Conservation (phyloP, 2,113 vertebrate genomes). For the Dermatemys mawii region DNA sequence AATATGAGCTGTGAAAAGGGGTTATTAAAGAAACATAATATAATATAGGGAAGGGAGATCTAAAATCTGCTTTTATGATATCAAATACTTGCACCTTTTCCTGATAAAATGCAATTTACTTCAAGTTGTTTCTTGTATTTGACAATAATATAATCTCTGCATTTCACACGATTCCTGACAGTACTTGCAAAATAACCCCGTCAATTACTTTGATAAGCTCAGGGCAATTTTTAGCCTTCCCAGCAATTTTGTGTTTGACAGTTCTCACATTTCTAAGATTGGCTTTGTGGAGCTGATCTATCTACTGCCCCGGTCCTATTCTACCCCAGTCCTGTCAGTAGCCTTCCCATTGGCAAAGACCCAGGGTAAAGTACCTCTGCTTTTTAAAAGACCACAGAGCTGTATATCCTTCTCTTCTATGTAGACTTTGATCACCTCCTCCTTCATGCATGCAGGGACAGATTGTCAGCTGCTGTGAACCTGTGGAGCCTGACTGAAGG, state of each 20-base stretch:
- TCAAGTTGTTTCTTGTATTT: not conserved
- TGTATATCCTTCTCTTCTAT: not conserved
- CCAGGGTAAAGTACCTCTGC: not conserved
- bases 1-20: not conserved
- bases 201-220: not conserved
- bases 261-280: not conserved
- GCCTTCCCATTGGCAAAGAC: not conserved
- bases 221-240: not conserved
- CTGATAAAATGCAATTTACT: not conserved
- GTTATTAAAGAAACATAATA: not conserved
- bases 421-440: not conserved
- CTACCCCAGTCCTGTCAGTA: not conserved
- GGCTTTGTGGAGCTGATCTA: too few species aligned
- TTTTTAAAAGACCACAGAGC: not conserved
- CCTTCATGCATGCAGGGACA: not conserved
- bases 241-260: not conserved
- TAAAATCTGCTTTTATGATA: not conserved
- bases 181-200: not conserved
- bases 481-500: not conserved
- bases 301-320: not conserved
- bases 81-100: not conserved
- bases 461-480: not conserved
- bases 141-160: not conserved
- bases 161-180: not conserved
- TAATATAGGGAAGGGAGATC: fast-evolving